phyloP scores from a whole-genome alignment of 2,888 invertebrate genomes.

The Melipona bicolor region DNA sequence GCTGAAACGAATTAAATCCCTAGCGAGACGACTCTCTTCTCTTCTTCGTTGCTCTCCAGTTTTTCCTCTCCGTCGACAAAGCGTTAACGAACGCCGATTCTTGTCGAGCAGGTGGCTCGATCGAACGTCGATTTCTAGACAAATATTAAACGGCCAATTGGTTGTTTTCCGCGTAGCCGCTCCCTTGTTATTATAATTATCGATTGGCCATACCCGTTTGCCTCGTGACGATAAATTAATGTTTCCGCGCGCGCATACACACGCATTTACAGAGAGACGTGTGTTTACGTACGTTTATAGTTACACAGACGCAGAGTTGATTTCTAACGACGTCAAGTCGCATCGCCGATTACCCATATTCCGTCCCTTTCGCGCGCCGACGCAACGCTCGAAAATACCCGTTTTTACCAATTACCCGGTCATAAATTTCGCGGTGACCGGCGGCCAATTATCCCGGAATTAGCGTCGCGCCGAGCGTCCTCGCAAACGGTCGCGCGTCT shows the following conservation, averaged over 20 bases:
- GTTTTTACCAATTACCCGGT: slow-evolving; percentile 76
- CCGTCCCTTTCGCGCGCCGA: not conserved
- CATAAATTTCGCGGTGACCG: slow-evolving; percentile 73
- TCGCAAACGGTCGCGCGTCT: slow-evolving; percentile 51
- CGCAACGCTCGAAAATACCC: slow-evolving; percentile 63
- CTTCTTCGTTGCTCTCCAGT: not conserved
- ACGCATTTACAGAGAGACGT: too few relatives aligned
- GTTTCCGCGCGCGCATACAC: slow-evolving; percentile 46
- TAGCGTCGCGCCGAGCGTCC: slow-evolving; percentile 62
- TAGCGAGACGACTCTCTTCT: not conserved
- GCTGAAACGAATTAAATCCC: slow-evolving; percentile 22
- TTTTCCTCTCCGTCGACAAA: not conserved
- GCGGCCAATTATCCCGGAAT: slow-evolving; percentile 76
- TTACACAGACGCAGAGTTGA: slow-evolving; percentile 54
- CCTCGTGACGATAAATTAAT: slow-evolving; percentile 70
- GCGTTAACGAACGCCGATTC: slow-evolving; percentile 17
- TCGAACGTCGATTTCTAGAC: slow-evolving; percentile 41
- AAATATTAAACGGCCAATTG: slow-evolving; percentile 64
- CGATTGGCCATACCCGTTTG: slow-evolving; percentile 50
- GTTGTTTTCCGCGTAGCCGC: slow-evolving; percentile 36
- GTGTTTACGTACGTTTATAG: not conserved
- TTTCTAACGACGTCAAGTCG: slow-evolving; percentile 75
- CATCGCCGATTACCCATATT: slow-evolving; percentile 57
- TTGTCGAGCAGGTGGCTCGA: slow-evolving; percentile 6
- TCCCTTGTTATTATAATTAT: slow-evolving; percentile 62